These are phyloP conservation scores for Drosophila mercatorum DNA, from an alignment of 2,888 invertebrate genomes.

Conservation along the genomic window DNA sequence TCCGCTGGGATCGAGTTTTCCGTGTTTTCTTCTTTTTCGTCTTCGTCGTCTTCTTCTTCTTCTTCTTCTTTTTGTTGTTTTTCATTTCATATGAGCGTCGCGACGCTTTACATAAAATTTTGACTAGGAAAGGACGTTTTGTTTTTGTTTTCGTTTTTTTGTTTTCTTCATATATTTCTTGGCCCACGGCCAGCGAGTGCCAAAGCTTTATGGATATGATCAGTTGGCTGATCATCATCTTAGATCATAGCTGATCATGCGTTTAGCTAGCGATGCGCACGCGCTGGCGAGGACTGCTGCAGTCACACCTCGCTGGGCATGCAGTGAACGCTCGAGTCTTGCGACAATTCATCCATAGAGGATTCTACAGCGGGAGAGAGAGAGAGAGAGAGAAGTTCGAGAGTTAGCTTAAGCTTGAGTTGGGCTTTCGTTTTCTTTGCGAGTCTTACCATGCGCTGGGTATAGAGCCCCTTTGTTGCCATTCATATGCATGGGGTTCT, in stretches of 20 bases:
- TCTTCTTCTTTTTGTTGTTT: conserved; percentile 18
- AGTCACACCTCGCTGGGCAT: conserved; percentile 92
- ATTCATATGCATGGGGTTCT: conserved; percentile 84
- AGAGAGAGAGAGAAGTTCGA: background rate
- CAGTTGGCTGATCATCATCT: conserved; percentile 11
- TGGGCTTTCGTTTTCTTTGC: background rate
- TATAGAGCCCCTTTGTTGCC: conserved; percentile 85
- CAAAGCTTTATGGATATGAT: background rate
- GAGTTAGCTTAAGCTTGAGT: background rate
- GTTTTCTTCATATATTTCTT: conserved; percentile 6
- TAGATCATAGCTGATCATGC: conserved; percentile 3
- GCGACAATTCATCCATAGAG: conserved; percentile 93
- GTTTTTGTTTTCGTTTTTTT: conserved; percentile 13
- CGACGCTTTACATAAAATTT: conserved; percentile 75
- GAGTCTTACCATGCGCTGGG: conserved; percentile 87
- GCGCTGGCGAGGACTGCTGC: conserved; percentile 73
- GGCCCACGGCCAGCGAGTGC: conserved; percentile 21
- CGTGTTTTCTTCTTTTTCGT: conserved; percentile 11
- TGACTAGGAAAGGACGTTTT: conserved; percentile 84
- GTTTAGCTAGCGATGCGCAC: conserved; percentile 64
- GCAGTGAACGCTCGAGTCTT: conserved; percentile 94
- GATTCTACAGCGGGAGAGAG: conserved; percentile 87
- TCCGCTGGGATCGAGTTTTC: conserved; percentile 19
- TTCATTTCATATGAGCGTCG: conserved; percentile 49
- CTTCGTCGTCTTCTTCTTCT: conserved; percentile 2